Evolutionary conservation across 2,888 invertebrate genomes (phyloP), one percentile per base, ranked within the genome.

Genomic region (Xylophagus ater): DNA sequence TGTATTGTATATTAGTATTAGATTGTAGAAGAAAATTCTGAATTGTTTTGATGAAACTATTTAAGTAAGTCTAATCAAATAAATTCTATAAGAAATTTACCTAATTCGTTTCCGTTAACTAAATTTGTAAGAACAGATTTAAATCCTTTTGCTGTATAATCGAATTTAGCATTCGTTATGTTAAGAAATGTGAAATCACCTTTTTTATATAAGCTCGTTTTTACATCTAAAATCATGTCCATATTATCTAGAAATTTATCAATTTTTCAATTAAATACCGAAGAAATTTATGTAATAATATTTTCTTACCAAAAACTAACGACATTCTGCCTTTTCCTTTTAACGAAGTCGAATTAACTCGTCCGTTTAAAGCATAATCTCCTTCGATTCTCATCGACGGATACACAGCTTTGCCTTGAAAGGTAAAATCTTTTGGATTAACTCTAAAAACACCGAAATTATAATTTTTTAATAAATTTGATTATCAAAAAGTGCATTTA

Each of bases 31-130:
- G n/a, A n/a, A n/a, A n/a, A n/a, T n/a, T n/a, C n/a, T n/a, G n/a
- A n/a, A n/a, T n/a, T n/a, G n/a, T n/a, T n/a, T n/a, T n/a, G n/a
- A n/a, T n/a, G n/a, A n/a, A n/a, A n/a, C n/a, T n/a, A n/a, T n/a
- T n/a, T n/a, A n/a, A n/a, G n/a, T n/a, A n/a, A n/a, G n/a, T 29
- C n/a, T n/a, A 13, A 29, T 12, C 6, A 29, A 29, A 10, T n/a
- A n/a, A n/a, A n/a, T n/a, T n/a, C n/a, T n/a, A n/a, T n/a, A n/a
- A n/a, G n/a, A n/a, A n/a, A n/a, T n/a, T n/a, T n/a, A n/a, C n/a
- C n/a, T n/a, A n/a, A n/a, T n/a, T n/a, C n/a, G 43, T 79, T 76
- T 40, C 81, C 81, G 52, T 81, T 80, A 50, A 81, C 81, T 19
- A 81, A 62, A 59, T 81, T 81, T 28, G 77, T 73, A 70, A 81